These are phyloP conservation scores for Platygyra sinensis DNA, from an alignment of 64 coral and sea anemone genomes.

Conservation along the genomic window DNA sequence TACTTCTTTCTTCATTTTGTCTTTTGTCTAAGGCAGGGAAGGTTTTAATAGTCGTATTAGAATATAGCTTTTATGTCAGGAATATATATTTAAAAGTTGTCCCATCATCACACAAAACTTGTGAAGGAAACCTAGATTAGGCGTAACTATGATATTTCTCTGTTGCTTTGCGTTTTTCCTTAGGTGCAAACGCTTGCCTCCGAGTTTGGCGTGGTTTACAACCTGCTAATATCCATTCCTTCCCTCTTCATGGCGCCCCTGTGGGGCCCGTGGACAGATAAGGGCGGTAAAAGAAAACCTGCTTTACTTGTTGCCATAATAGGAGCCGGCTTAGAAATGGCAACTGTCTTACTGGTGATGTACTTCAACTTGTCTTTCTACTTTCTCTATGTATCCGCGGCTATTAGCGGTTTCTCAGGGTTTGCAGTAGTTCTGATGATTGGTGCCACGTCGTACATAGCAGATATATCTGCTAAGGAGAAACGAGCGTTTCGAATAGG, in stretches of 20 bases:
- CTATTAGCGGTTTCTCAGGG: slow-evolving; percentile 71
- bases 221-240: slow-evolving; percentile 33
- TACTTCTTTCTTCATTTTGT: too few species aligned
- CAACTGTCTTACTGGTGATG: slow-evolving; percentile 55
- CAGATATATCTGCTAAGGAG: slow-evolving; percentile 57
- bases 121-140: too few species aligned
- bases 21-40: too few species aligned
- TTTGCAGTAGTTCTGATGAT: slow-evolving; percentile 59
- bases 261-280: slow-evolving; percentile 80
- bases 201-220: slow-evolving; percentile 11
- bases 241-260: slow-evolving; percentile 63
- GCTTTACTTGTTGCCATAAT: slow-evolving; percentile 56
- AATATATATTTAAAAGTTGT: too few species aligned
- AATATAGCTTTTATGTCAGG: too few species aligned
- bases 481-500: slow-evolving; percentile 72
- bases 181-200: slow-evolving; percentile 60
- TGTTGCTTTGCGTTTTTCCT: not conserved
- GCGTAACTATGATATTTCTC: not conserved
- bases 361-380: slow-evolving; percentile 70
- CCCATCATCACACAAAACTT: too few species aligned
- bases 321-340: slow-evolving; percentile 63
- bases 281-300: slow-evolving; percentile 66
- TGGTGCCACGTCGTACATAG: slow-evolving; percentile 69
- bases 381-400: slow-evolving; percentile 54
- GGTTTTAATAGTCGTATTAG: too few species aligned